A percentile compares a stretch with the other conserved stretches of the same genome.
Evolutionary conservation across 2,113 vertebrate species (phyloP).

Genomic region (Carlito syrichta): DNA sequence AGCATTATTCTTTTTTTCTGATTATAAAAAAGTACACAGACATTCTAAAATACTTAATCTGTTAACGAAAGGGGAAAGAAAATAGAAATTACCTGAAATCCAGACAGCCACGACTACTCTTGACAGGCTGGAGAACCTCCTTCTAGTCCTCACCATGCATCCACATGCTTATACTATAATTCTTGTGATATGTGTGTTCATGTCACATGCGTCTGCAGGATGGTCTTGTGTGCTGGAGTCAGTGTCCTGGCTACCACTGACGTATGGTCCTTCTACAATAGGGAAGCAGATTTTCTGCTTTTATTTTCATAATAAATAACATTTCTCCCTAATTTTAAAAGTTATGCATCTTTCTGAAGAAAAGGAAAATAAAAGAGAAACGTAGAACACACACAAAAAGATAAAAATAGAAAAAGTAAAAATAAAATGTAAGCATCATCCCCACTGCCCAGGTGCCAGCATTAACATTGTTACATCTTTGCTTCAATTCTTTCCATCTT

Average conservation of each 20-base stretch:
- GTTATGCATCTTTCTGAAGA: neutral
- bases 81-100: conserved; percentile 32
- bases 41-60: conserved; percentile 3
- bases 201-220: neutral
- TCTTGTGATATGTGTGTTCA: neutral
- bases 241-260: neutral
- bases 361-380: neutral
- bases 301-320: neutral
- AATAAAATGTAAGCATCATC: neutral
- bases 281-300: neutral
- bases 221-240: neutral
- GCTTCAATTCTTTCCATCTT: neutral
- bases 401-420: conserved; percentile 16
- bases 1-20: conserved; percentile 9
- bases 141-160: neutral
- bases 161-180: neutral
- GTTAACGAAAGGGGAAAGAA: neutral
- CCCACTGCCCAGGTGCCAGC: neutral
- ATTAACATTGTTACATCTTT: neutral
- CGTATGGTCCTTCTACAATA: neutral
- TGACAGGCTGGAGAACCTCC: neutral
- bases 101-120: neutral
- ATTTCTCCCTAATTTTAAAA: neutral
- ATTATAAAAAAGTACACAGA: neutral
- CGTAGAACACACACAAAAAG: neutral